Base-by-base conservation (phyloP, 1,140 invertebrate species). In the Camponotus vicinus region DNA sequence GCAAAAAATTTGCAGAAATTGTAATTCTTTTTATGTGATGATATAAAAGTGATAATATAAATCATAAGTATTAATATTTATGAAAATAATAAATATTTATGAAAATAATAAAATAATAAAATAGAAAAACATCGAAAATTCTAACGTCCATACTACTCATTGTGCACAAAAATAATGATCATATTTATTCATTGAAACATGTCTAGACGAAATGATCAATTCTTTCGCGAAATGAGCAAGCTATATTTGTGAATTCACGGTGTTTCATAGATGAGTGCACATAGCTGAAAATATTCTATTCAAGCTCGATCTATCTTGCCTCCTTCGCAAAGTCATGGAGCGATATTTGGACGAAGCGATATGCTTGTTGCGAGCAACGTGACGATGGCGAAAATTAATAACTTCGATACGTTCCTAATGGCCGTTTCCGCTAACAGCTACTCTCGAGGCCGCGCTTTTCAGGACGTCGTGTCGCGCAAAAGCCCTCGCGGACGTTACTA, bases 371-470 rank as follows among this genome's bases (percentile, higher is more conserved):
- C 75, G 37, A 57, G 61, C 15, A 40, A 63, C 37, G 18, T 34
- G 21, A 27, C 71, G 42, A 52, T 37, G 59, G 63, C 86, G 45
- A 42, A 67, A 71, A 73, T 88, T 71, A 87, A 82, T 66, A 73
- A 80, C 63, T 67, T 82, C 57, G 55, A 69, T 64, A 34, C 69
- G n/a, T 67, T 83, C n/a, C 34, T 64, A n/a, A 79, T 27, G 66
- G 49, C n/a, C 67, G 71, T 32, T 67, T 87, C 52, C 18, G 57
- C 55, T 8, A 75, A 75, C 79, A 83, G 55, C 79, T 61, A 83
- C 79, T 83, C 79, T 83, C 79, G 79, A 83, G 55, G 18, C 18
- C 40, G 79, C 18, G 79, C 67, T 82, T 82, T 82, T 82, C 79
- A 82, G 67, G 67, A 55, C 52, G 79, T 18, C 27, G 67, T 61